Conservation (phyloP, 2,797 vertebrate genomes). For the Borostomias antarcticus region DNA sequence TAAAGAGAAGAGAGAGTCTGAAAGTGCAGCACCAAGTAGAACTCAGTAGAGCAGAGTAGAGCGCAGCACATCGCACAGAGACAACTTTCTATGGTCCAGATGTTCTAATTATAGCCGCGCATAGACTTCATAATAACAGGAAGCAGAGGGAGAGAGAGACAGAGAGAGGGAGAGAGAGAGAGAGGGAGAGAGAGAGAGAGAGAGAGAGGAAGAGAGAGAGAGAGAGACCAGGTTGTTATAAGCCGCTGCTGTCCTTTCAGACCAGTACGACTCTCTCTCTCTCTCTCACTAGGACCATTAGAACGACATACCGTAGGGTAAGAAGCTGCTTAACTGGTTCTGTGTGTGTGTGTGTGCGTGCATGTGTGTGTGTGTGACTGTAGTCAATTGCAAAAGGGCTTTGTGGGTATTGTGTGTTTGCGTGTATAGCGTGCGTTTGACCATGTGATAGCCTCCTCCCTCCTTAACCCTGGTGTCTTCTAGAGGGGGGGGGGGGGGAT, state of each 20-base stretch:
- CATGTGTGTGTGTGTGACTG: background rate
- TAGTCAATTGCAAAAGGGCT: too few species aligned
- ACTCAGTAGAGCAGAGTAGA: slow-evolving; percentile 7
- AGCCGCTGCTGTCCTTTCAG: background rate
- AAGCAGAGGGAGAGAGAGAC: slow-evolving; percentile 8
- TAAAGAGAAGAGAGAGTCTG: slow-evolving; percentile 16
- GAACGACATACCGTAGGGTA: too few species aligned
- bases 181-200: background rate
- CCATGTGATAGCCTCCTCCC: background rate
- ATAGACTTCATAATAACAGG: slow-evolving; percentile 30
- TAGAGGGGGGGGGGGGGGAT: background rate
- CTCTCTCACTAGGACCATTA: too few species aligned
- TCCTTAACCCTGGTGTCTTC: background rate
- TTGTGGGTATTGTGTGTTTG: background rate
- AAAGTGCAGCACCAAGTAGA: slow-evolving; percentile 15
- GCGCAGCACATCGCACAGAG: background rate
- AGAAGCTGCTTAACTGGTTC: background rate
- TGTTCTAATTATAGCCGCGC: slow-evolving; percentile 41
- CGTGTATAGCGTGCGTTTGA: background rate
- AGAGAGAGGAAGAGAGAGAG: background rate
- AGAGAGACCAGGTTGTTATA: background rate
- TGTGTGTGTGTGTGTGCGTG: slow-evolving; percentile 1
- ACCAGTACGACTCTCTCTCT: background rate
- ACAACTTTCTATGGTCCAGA: slow-evolving; percentile 55
- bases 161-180: slow-evolving; percentile 1